These are phyloP conservation scores for Semotilus atromaculatus DNA, from an alignment of 2,797 vertebrate genomes.

Conservation along the genomic window DNA sequence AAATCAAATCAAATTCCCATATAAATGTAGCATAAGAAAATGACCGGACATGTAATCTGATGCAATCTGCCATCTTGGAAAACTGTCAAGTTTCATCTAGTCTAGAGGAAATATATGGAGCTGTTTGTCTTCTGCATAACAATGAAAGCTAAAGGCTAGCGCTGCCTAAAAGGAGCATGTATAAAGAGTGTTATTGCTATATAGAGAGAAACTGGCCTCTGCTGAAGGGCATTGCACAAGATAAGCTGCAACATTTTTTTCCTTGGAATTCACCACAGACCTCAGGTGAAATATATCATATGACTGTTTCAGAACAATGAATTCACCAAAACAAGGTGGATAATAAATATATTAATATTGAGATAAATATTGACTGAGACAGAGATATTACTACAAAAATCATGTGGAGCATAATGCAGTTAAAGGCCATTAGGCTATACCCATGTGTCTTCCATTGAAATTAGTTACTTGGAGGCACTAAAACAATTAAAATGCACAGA, in stretches of 20 bases:
- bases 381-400: slow-evolving; percentile 19
- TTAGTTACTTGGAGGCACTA: background rate
- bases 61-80: background rate
- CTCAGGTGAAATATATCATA: slow-evolving; percentile 3
- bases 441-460: background rate
- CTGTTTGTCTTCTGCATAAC: slow-evolving; percentile 7
- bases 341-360: background rate
- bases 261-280: background rate
- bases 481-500: slow-evolving; percentile 13
- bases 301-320: background rate
- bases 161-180: background rate
- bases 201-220: slow-evolving; percentile 5
- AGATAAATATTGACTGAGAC: background rate
- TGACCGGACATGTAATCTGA: background rate
- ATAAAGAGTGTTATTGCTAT: slow-evolving; percentile 4
- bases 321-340: background rate
- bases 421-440: slow-evolving; percentile 2
- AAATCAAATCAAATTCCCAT: too few relatives aligned
- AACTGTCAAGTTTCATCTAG: slow-evolving; percentile 3
- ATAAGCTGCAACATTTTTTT: background rate
- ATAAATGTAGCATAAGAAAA: background rate
- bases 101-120: slow-evolving; percentile 5
- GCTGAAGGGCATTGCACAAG: slow-evolving; percentile 18
- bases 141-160: slow-evolving; percentile 9
- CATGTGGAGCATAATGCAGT: slow-evolving; percentile 6